Conservation (phyloP, 2,113 vertebrate species). For the Carettochelys insculpta region DNA sequence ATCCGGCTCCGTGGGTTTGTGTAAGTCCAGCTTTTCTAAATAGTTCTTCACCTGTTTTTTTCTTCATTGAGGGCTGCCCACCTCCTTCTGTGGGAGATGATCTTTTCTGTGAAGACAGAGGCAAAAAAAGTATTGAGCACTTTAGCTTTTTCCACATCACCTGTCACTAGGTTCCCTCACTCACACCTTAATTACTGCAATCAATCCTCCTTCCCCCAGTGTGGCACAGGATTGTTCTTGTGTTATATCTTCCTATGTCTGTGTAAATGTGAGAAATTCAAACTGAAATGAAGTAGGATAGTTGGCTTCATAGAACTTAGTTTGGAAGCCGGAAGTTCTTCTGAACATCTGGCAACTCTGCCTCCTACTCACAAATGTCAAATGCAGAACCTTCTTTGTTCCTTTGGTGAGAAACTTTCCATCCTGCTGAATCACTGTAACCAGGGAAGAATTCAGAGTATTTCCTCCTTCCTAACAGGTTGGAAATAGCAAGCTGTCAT, state of each 20-base stretch:
- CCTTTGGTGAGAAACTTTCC: slow-evolving; percentile 41
- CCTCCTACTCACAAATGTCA: slow-evolving; percentile 60
- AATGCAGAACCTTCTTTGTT: neutral
- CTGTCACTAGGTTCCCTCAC: no score
- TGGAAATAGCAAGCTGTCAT: slow-evolving; percentile 27
- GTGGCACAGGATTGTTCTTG: slow-evolving; percentile 18
- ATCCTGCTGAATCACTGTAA: slow-evolving; percentile 42
- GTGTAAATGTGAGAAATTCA: slow-evolving; percentile 31
- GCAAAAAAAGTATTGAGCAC: no score
- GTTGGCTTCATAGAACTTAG: slow-evolving; percentile 26
- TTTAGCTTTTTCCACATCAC: no score
- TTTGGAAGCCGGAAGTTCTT: slow-evolving; percentile 40
- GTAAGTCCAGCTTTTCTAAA: no score
- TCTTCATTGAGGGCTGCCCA: no score
- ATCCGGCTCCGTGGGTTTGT: no score
- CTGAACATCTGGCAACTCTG: slow-evolving; percentile 62
- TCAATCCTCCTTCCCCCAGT: neutral
- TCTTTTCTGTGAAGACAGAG: no score
- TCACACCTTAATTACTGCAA: neutral
- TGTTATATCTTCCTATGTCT: slow-evolving; percentile 14
- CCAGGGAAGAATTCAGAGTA: slow-evolving; percentile 47
- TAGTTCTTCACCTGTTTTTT: no score
- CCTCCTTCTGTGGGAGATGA: no score
- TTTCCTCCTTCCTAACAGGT: slow-evolving; percentile 61
- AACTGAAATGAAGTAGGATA: slow-evolving; percentile 51